phyloP scores from a whole-genome alignment of 2,797 vertebrate genomes.

The Pelodytes ibericus region DNA sequence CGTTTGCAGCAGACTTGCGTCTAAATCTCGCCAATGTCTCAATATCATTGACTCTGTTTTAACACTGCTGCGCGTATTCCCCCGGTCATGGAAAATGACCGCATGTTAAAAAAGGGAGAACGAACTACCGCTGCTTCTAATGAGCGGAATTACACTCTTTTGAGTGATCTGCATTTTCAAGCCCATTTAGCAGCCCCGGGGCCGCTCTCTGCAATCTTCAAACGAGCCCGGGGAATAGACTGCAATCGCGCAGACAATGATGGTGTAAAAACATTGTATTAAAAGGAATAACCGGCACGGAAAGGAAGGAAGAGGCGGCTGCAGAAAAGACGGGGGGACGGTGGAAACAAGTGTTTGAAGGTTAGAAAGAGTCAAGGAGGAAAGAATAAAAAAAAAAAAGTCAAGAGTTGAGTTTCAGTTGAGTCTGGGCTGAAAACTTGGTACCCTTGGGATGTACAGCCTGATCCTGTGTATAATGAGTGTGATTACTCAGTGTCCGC shows the following conservation, averaged over 20 bases:
- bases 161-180: slow-evolving; percentile 25
- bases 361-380: slow-evolving; percentile 14
- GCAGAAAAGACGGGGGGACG: not conserved
- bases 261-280: not conserved
- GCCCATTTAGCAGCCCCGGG: not conserved
- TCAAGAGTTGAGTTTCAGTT: slow-evolving; percentile 27
- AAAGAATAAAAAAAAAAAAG: slow-evolving; percentile 12
- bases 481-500: slow-evolving; percentile 76
- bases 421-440: not conserved
- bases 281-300: not conserved
- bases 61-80: not conserved
- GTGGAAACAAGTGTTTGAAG: slow-evolving; percentile 14
- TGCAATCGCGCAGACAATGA: slow-evolving; percentile 2
- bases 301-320: not conserved
- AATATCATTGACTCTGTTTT: not conserved
- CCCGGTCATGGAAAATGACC: slow-evolving; percentile 9
- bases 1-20: no score
- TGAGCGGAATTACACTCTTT: slow-evolving; percentile 31
- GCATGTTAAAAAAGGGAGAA: not conserved
- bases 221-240: not conserved
- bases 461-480: slow-evolving; percentile 68
- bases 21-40: not conserved
- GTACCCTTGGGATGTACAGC: slow-evolving; percentile 56
- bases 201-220: fast-evolving
- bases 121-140: slow-evolving; percentile 31